These are phyloP conservation scores for Raja brachyura DNA, from an alignment of 2,113 vertebrate genomes.

Conservation along the genomic window DNA sequence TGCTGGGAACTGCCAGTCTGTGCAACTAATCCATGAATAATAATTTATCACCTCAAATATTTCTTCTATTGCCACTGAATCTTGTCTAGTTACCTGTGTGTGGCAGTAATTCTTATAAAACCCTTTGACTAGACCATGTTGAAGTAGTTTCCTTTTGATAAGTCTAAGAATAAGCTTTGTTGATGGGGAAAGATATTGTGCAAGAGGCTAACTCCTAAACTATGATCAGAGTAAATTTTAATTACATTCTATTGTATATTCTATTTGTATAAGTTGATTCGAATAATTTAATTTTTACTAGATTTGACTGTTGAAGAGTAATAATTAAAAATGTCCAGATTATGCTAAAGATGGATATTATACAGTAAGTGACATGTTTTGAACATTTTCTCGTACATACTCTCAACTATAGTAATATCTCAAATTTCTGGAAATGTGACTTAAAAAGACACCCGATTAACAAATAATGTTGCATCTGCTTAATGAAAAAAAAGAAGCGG, in stretches of 20 bases:
- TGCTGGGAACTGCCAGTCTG: constrained; percentile 33
- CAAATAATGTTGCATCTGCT: background rate
- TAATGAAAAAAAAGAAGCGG: background rate
- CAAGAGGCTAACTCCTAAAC: background rate
- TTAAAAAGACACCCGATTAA: background rate
- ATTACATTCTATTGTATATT: too few species aligned
- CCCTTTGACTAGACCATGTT: background rate
- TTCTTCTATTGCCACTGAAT: background rate
- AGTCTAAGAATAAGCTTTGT: background rate
- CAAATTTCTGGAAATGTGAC: background rate
- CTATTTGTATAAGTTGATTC: background rate
- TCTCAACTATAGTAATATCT: background rate
- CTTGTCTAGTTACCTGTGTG: background rate
- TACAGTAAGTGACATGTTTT: background rate
- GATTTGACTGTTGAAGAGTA: background rate
- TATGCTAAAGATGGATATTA: background rate
- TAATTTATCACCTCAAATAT: constrained; percentile 24
- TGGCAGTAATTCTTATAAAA: background rate
- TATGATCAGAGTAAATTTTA: too few species aligned
- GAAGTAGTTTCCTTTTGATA: background rate
- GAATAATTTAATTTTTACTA: background rate
- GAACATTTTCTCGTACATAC: background rate
- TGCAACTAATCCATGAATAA: constrained; percentile 33
- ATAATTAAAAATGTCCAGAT: background rate
- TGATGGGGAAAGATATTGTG: background rate